A percentile compares a stretch with the other conserved stretches of the same genome.
These are phyloP conservation scores for Scaptomyza cyrtandrae DNA, from an alignment of 2,888 invertebrate species.

Conservation along the genomic window DNA sequence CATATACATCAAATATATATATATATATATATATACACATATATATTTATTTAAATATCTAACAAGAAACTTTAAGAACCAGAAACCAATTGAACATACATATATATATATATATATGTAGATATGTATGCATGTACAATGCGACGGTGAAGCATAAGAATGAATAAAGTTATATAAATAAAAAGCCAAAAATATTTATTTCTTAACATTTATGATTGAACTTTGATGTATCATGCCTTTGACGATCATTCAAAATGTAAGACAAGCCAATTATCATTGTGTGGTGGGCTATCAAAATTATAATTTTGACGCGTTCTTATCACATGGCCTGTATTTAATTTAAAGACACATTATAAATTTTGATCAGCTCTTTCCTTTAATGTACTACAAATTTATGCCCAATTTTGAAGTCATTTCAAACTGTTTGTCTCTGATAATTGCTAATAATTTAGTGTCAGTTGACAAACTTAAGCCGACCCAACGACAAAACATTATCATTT, in stretches of 20 bases:
- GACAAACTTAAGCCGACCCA: conserved; percentile 62
- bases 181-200: conserved; percentile 44
- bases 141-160: conserved; percentile 40
- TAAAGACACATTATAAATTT: conserved; percentile 52
- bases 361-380: conserved; percentile 40
- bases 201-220: conserved; percentile 43
- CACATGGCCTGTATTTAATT: conserved; percentile 27
- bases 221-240: conserved; percentile 42
- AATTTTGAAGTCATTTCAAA: conserved; percentile 72
- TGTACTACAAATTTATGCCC: conserved; percentile 66
- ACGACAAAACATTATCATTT: conserved; percentile 62
- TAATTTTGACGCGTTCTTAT: conserved; percentile 28
- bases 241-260: conserved; percentile 38
- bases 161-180: conserved; percentile 62
- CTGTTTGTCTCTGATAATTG: conserved; percentile 77
- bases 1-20: conserved; percentile 15
- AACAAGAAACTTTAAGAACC: conserved; percentile 35
- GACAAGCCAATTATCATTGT: conserved; percentile 49
- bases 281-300: conserved; percentile 39
- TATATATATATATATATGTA: conserved; percentile 29
- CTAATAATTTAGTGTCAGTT: conserved; percentile 80
- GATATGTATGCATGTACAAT: conserved; percentile 47
- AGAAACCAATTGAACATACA: conserved; percentile 35
- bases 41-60: conserved; percentile 22
- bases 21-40: conserved; percentile 10